These are phyloP conservation scores for Aproaerema taeniolella DNA, from an alignment of 2,888 invertebrate genomes.

Conservation along the genomic window DNA sequence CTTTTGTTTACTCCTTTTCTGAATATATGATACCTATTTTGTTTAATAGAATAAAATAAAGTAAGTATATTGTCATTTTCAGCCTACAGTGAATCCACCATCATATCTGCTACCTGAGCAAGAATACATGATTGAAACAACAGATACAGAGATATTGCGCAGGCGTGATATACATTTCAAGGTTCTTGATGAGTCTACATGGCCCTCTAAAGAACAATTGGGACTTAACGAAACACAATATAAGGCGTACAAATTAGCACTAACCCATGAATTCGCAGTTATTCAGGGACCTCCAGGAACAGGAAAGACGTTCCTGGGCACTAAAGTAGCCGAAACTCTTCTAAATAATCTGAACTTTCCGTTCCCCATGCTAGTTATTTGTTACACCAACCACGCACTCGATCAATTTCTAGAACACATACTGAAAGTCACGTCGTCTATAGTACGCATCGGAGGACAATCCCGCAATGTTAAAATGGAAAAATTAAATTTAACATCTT, in stretches of 20 bases:
- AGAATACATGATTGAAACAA: no score
- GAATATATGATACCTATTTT: no score
- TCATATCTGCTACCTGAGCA: slow-evolving; percentile 24
- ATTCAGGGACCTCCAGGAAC: slow-evolving; percentile 94
- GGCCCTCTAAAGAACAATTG: slow-evolving; percentile 64
- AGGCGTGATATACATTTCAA: no score
- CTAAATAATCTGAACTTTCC: slow-evolving; percentile 66
- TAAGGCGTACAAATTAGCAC: slow-evolving; percentile 79
- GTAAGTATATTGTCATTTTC: no score
- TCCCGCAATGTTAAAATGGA: slow-evolving; percentile 72
- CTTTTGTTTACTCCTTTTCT: no score
- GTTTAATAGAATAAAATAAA: no score
- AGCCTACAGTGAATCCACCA: slow-evolving; percentile 21
- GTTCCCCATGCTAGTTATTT: slow-evolving; percentile 82
- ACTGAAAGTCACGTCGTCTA: slow-evolving; percentile 69
- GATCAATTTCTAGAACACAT: slow-evolving; percentile 89
- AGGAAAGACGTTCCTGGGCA: slow-evolving; percentile 88
- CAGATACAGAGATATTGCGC: no score
- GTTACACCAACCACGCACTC: slow-evolving; percentile 90
- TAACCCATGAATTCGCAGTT: slow-evolving; percentile 83
- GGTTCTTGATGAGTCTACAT: slow-evolving; percentile 42
- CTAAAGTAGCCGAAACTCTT: slow-evolving; percentile 83
- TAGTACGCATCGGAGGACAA: slow-evolving; percentile 83
- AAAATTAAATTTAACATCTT: slow-evolving; percentile 58
- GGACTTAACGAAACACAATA: slow-evolving; percentile 81